Percentiles rank a stretch among this genome's conserved stretches.
phyloP scores from a whole-genome alignment of 2,888 invertebrate genomes.

The Agapetus fuscipes region DNA sequence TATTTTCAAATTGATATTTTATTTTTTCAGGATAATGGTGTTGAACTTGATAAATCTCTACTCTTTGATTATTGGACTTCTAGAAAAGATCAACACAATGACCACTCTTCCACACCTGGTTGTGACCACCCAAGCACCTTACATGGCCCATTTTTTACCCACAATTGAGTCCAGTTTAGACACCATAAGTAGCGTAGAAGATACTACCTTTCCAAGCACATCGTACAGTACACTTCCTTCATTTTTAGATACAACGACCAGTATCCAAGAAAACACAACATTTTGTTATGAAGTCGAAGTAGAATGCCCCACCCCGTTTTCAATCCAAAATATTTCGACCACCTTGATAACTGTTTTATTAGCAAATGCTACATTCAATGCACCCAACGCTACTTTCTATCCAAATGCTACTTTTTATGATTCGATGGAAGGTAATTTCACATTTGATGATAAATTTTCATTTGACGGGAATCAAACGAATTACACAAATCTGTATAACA shows the following conservation, averaged over 20 bases:
- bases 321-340: slow-evolving; percentile 27
- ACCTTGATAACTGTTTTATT: slow-evolving; percentile 26
- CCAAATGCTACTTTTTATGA: not conserved
- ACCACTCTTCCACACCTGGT: too few species aligned
- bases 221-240: too few species aligned
- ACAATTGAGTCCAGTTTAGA: too few species aligned
- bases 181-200: too few species aligned
- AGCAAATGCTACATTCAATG: slow-evolving; percentile 7
- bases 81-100: slow-evolving; percentile 79
- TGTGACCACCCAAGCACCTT: too few species aligned
- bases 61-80: slow-evolving; percentile 86
- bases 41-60: slow-evolving; percentile 90
- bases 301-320: slow-evolving; percentile 27
- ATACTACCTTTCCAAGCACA: too few species aligned
- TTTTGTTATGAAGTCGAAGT: slow-evolving; percentile 30
- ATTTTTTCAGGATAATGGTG: slow-evolving; percentile 75
- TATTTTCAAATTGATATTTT: too few species aligned
- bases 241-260: slow-evolving; percentile 6
- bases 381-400: slow-evolving; percentile 3
- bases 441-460: too few species aligned
- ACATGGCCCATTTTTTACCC: too few species aligned
- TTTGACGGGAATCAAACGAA: too few species aligned
- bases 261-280: slow-evolving; percentile 5
- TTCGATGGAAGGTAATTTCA: not conserved
- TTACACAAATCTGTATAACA: too few species aligned